Evolutionary conservation across 2,797 vertebrate genomes (phyloP).

Genomic region (Lepus townsendii): DNA sequence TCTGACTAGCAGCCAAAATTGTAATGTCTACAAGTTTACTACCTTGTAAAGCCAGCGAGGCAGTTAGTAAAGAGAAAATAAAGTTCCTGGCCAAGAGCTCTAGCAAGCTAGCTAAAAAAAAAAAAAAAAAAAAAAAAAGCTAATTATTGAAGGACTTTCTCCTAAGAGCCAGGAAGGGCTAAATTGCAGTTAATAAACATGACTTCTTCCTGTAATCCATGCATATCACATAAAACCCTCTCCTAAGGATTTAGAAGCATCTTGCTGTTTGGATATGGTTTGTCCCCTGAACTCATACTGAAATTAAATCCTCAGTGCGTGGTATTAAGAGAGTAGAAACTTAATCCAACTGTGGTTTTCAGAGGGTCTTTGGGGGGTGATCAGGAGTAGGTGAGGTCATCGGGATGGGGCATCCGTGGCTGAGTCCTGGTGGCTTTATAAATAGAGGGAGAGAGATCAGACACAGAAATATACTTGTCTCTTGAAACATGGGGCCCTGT

Average conservation of each 20-base stretch:
- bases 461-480: too few relatives aligned
- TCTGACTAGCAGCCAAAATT: slow-evolving; percentile 18
- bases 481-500: too few relatives aligned
- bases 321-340: too few relatives aligned
- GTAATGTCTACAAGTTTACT: not conserved
- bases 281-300: too few relatives aligned
- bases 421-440: too few relatives aligned
- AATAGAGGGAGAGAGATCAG: too few relatives aligned
- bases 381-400: too few relatives aligned
- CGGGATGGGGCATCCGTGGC: too few relatives aligned
- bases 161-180: not conserved
- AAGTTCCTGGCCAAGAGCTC: slow-evolving; percentile 1
- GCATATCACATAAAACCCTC: not conserved
- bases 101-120: slow-evolving; percentile 15
- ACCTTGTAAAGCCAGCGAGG: not conserved
- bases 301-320: too few relatives aligned
- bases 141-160: not conserved
- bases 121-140: not conserved
- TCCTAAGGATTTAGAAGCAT: slow-evolving; percentile 2
- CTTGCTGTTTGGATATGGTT: not conserved
- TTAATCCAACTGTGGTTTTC: too few relatives aligned
- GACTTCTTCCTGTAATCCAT: not conserved
- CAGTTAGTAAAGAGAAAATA: slow-evolving; percentile 40
- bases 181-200: not conserved
- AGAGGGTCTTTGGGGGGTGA: too few relatives aligned